A percentile compares a stretch with the other conserved stretches of the same genome.
Evolutionary conservation across 2,113 vertebrate species (phyloP).

Genomic region (Phalacrocorax pelagicus): DNA sequence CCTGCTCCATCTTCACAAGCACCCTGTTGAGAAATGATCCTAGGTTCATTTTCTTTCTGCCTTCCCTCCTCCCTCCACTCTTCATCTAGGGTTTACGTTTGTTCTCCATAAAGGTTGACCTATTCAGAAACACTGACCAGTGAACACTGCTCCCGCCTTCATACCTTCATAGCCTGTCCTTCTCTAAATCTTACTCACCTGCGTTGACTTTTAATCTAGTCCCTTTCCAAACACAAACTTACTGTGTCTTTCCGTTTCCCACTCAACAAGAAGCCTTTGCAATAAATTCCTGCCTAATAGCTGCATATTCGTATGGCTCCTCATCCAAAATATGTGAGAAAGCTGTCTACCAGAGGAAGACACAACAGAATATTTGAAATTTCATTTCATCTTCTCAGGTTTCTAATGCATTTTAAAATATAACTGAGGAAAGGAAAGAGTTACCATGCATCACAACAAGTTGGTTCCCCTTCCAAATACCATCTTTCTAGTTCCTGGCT

Average conservation of each 20-base stretch:
- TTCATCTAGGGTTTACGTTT: background rate
- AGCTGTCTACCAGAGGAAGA: background rate
- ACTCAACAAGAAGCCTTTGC: background rate
- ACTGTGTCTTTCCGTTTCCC: background rate
- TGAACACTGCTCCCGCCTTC: background rate
- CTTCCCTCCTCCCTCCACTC: background rate
- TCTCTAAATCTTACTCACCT: background rate
- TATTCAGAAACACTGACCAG: background rate
- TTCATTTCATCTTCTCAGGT: background rate
- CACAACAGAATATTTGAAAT: background rate
- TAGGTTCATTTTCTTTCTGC: background rate
- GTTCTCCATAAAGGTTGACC: background rate
- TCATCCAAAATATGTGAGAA: background rate
- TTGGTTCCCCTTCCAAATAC: background rate
- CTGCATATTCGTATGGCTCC: background rate
- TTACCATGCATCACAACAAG: background rate
- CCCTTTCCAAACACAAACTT: constrained; percentile 12
- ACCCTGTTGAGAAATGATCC: background rate
- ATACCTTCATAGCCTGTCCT: background rate
- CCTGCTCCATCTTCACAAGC: background rate
- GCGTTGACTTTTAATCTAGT: background rate
- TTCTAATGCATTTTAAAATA: background rate
- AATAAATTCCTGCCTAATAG: background rate
- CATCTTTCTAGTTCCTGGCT: background rate
- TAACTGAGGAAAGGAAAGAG: background rate